Evolutionary conservation across 2,797 vertebrate species (phyloP), one percentile per base, ranked within the genome.

Genomic region (Xyrichtys novacula): DNA sequence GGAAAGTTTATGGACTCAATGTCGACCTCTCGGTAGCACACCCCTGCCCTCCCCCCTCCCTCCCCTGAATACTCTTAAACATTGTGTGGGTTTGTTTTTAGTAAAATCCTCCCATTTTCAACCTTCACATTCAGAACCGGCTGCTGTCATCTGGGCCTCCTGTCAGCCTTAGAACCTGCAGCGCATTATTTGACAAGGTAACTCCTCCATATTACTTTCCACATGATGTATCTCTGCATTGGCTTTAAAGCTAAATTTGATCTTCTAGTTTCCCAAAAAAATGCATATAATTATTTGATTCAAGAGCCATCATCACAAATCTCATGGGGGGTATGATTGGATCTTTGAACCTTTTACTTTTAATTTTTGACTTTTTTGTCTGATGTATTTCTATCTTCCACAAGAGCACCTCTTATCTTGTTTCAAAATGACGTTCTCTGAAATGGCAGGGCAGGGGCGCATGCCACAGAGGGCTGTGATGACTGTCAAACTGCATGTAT

Each of bases 111-210:
- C 87, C 91, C 88, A 84, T 93, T 92, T 80, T 92, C 86, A 89
- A 95, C 92, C 90, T 91, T 85, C 91, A 94, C 91, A 94, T 93
- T 94, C 93, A 95, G 94, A 95, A 94, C 89, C 94, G 93, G 72
- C 92, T 94, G 92, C 94, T 95, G 93, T 95, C 94, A 77, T 95
- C 94, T 81, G 94, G 94, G 90, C 93, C 94, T 85, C 94, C 94
- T 57, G 92, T 94, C 93, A 95, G 94, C 93, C 94, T 94, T 91
- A 95, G 94, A 94, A 93, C 93, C 93, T 94, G 93, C 94, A 94
- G 93, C 93, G 94, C 93, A 78, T 93, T 95, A 89, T 94, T 90
- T 93, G 94, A 95, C 90, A 94, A 95, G 94, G 94, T 95, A 95
- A 93, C 71, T 90, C 76, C 85, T 92, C 86, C 89, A 83, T 72